Base-by-base conservation (phyloP, 2,113 vertebrate species). In the Phalacrocorax carbo region DNA sequence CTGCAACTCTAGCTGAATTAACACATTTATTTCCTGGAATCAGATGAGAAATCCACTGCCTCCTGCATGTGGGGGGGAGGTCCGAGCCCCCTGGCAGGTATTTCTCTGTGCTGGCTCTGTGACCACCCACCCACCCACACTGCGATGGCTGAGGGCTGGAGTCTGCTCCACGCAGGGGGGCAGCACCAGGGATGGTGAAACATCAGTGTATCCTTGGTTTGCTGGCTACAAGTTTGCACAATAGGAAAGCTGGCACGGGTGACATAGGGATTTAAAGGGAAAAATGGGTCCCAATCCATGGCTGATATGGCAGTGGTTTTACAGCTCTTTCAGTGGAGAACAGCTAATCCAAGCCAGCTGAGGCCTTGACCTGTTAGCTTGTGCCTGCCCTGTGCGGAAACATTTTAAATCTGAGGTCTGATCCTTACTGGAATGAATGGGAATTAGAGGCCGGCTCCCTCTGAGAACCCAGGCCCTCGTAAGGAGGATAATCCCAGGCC, bases 1-100 rank as follows among this genome's bases (percentile, higher is more conserved):
- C n/a, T 90, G 95, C 64, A 83, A 65, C 76, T 88, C 68, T 68
- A 72, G 84, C 91, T 97, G 89, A 89, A 97, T 93, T 91, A 93
- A 93, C 55, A 57, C 26, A 82, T 95, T 92, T 93, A 80, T 95
- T 91, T 94, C 58, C 81, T 76, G 91, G 36, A 85, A 89, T 87
- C 88, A 54, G 57, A 95, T 2, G 27, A 86, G 70, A 87, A 91
- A 91, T 72, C 42, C 55, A 48, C 20, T 49, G 95, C 81, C 49
- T 86, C 48, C 76, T 2, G 3, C 60, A 40, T 2, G 2, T 60
- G 44, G 48, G 15, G 26, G 25, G 78, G 65, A 90, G 36, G 57
- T 79, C 26, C 48, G 65, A 75, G 65, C 22, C 20, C 30, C 29
- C 55, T 57, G 23, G 66, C 52, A 86, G 70, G 38, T 88, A 75